Percentiles rank a stretch among this genome's conserved stretches.
Conservation (phyloP, 2,797 vertebrate genomes). For the Chelon auratus region DNA sequence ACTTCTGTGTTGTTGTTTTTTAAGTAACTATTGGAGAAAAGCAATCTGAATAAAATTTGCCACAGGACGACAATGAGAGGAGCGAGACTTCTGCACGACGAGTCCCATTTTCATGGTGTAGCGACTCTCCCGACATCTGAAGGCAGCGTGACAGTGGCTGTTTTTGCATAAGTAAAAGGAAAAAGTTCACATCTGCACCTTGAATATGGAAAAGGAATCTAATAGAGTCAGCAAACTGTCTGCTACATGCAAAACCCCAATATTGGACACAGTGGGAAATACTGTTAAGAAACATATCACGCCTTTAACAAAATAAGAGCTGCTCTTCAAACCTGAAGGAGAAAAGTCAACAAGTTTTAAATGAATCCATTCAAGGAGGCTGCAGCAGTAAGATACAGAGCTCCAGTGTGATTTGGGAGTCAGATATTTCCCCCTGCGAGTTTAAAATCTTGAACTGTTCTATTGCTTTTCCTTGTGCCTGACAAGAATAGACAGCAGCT, state of each 20-base stretch:
- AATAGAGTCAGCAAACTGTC: slow-evolving; percentile 16
- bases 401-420: slow-evolving; percentile 33
- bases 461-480: slow-evolving; percentile 14
- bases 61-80: neutral
- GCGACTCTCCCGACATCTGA: neutral
- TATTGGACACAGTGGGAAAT: slow-evolving; percentile 5
- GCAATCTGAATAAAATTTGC: slow-evolving; percentile 11
- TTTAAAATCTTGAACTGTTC: slow-evolving; percentile 41
- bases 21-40: slow-evolving; percentile 6
- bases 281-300: slow-evolving; percentile 11
- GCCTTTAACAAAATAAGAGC: slow-evolving; percentile 16
- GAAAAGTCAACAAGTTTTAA: slow-evolving; percentile 26
- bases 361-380: slow-evolving; percentile 12
- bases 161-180: slow-evolving; percentile 15
- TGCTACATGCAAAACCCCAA: slow-evolving; percentile 7
- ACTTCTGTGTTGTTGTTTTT: slow-evolving; percentile 10
- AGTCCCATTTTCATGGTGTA: neutral
- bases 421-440: slow-evolving; percentile 31
- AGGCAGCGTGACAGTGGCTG: neutral
- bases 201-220: slow-evolving; percentile 27
- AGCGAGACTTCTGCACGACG: neutral
- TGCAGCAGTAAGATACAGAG: slow-evolving; percentile 16
- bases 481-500: slow-evolving; percentile 34
- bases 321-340: slow-evolving; percentile 4
- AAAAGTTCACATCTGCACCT: neutral